Evolutionary conservation across 2,113 vertebrate genomes (phyloP), one percentile per base, ranked within the genome.

Genomic region (Oreochromis aureus): DNA sequence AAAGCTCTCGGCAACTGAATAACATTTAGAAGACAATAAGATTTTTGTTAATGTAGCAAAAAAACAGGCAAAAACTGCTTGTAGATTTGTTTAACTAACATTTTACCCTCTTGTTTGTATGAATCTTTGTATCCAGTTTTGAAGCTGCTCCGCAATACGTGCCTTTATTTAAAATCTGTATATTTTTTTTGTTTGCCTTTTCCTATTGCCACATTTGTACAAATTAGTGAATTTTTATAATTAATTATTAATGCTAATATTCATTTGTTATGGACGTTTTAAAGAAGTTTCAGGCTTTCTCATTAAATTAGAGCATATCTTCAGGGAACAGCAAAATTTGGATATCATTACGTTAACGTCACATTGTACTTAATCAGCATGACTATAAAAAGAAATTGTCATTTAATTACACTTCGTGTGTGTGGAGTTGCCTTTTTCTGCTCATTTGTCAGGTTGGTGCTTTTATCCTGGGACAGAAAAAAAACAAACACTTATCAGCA

Each of bases 1-100:
- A 98, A 96, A 92, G 96, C 97, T 56, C 95, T 99, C 91, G 96
- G 97, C 91, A 98, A 97, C 93, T 95, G 96, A 96, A 96, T 92
- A 90, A 10, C 9, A 18, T 51, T 39, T 6, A 16, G 36, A 58
- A 34, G 27, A 41, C n/a, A 27, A 71, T 11, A 3, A 48, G 44
- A 10, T 3, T 53, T 18, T 24, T 63, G 13, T 16, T 13, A 54
- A 27, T 2, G 19, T 12, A 32, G 9, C 18, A 11, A 78, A 16
- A 41, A 16, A 11, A 3, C 2, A 30, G 3, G 30, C 6, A 3
- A 44, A 56, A 5, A 2, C 22, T 27, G 30, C 55, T 27, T 82
- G 19, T 54, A 55, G 41, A 86, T 88, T 87, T 89, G 86, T 83
- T 90, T 39, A 22, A 66, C 0, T 66, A 66, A 22, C 34, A 69